Conservation (phyloP, 2,113 vertebrate species). For the Albula glossodonta region DNA sequence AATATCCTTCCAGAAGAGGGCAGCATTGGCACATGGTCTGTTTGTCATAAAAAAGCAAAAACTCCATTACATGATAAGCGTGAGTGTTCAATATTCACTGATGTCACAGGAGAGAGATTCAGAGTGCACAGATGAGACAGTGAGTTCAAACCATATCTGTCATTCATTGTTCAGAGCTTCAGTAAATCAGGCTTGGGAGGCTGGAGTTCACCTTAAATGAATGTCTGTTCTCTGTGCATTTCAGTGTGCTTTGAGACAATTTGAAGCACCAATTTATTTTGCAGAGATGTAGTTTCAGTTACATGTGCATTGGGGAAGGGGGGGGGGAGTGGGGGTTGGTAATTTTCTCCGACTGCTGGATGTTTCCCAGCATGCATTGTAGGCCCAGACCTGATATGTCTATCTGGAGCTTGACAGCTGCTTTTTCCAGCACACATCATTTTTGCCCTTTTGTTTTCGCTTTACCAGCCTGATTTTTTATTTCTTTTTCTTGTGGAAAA, state of each 20-base stretch:
- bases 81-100: too few relatives aligned
- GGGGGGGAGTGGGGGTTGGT: too few relatives aligned
- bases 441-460: neutral
- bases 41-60: neutral
- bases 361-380: neutral
- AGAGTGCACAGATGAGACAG: neutral
- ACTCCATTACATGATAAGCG: too few relatives aligned
- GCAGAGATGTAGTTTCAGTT: too few relatives aligned
- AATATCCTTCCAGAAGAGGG: neutral
- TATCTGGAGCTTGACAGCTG: neutral
- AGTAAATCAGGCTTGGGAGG: neutral
- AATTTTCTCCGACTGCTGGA: neutral
- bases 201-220: neutral
- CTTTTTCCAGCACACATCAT: neutral
- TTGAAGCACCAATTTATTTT: neutral
- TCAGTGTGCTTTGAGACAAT: neutral
- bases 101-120: neutral
- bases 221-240: neutral
- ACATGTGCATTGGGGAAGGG: too few relatives aligned
- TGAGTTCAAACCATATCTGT: neutral
- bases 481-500: neutral
- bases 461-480: neutral
- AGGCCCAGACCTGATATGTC: neutral
- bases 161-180: neutral
- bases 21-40: neutral